A percentile compares a stretch with the other conserved stretches of the same genome.
Conservation (phyloP, 2,113 vertebrate genomes). For the Clarias magur region DNA sequence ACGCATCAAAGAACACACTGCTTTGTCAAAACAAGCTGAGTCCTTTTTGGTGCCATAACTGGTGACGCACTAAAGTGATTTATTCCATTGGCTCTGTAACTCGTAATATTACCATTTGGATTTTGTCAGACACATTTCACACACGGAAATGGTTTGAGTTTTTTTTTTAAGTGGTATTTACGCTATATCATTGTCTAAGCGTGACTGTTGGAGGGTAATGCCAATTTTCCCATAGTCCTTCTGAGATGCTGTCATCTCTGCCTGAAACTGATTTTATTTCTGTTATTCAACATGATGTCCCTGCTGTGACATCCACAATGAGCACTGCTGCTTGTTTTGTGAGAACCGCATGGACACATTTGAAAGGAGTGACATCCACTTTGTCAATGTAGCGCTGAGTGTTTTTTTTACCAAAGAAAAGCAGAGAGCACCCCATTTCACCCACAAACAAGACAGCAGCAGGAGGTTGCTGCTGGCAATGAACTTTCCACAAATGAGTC, state of each 20-base stretch:
- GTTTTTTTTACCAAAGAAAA: constrained; percentile 40
- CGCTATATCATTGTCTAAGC: not conserved
- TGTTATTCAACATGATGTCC: constrained; percentile 24
- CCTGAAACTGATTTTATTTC: constrained; percentile 9
- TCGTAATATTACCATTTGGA: not conserved
- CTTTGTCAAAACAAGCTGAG: constrained; percentile 55
- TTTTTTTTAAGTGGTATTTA: not conserved
- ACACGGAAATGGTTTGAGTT: not conserved
- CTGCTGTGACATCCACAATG: constrained; percentile 38
- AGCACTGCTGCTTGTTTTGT: constrained; percentile 18
- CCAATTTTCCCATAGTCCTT: constrained; percentile 7
- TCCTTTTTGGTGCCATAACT: constrained; percentile 27
- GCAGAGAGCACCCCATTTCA: constrained; percentile 48
- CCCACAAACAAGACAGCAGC: constrained; percentile 34
- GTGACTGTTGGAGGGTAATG: not conserved
- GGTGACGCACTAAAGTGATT: constrained; percentile 32
- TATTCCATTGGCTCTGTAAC: constrained; percentile 12
- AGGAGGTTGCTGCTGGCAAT: constrained; percentile 45
- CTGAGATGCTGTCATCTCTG: constrained; percentile 37
- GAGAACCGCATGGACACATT: constrained; percentile 18
- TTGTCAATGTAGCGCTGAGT: constrained; percentile 41
- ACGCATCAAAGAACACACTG: constrained; percentile 49
- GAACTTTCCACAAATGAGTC: constrained; percentile 56
- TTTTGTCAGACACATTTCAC: not conserved
- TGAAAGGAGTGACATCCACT: constrained; percentile 57